Evolutionary conservation across 2,888 invertebrate genomes (phyloP).

Genomic region (Erannis defoliaria): DNA sequence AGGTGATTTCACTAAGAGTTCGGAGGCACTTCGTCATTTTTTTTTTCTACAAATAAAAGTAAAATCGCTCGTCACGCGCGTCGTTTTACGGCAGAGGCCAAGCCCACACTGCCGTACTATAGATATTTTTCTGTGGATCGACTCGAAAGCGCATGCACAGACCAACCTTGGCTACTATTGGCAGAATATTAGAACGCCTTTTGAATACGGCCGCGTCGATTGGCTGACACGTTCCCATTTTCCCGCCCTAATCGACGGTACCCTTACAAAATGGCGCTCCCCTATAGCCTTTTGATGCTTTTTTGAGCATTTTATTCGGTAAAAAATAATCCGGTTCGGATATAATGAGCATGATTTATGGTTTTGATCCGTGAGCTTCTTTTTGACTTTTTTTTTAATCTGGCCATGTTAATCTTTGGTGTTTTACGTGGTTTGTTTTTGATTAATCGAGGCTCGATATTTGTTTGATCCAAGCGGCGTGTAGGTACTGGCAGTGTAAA

Average conservation of each 20-base stretch:
- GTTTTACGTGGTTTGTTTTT: conserved; percentile 75
- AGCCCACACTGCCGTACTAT: conserved; percentile 84
- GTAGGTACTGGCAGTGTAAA: conserved; percentile 7
- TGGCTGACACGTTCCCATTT: conserved; percentile 69
- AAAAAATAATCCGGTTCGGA: conserved; percentile 86
- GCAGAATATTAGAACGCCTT: conserved; percentile 74
- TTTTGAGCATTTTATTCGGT: conserved; percentile 84
- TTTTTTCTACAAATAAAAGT: conserved; percentile 60
- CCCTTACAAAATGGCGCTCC: conserved; percentile 85
- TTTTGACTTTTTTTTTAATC: conserved; percentile 75
- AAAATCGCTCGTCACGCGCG: conserved; percentile 60
- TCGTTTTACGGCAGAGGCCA: conserved; percentile 74
- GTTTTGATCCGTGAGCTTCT: conserved; percentile 77
- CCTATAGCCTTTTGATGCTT: conserved; percentile 84
- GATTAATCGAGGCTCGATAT: conserved; percentile 71
- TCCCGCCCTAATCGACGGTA: conserved; percentile 77
- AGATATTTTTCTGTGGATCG: conserved; percentile 83
- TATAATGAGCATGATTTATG: conserved; percentile 87
- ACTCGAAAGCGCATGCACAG: conserved; percentile 81
- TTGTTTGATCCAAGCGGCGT: conserved; percentile 57
- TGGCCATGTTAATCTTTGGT: conserved; percentile 80
- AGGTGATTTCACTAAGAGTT: conserved; percentile 48
- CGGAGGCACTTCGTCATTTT: conserved; percentile 79
- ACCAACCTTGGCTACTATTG: conserved; percentile 67
- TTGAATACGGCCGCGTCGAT: conserved; percentile 58